Conservation (phyloP, 2,113 vertebrate species). For the Turnix velox region DNA sequence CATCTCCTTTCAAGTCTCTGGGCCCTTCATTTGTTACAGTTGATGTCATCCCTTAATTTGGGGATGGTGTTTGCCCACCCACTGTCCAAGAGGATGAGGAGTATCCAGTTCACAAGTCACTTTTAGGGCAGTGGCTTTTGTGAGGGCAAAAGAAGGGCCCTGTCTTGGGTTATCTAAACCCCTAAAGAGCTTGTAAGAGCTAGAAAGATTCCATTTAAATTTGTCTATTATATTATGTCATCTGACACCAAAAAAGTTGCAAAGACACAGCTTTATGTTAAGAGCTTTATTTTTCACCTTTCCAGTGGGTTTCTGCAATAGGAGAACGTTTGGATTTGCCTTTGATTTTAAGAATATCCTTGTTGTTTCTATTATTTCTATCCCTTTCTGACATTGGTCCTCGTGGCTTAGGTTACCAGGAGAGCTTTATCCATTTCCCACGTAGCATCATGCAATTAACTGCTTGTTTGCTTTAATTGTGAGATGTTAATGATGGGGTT, state of each 20-base stretch:
- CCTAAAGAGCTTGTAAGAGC: background rate
- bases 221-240: background rate
- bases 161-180: background rate
- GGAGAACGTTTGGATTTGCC: background rate
- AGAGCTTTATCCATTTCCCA: background rate
- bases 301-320: background rate
- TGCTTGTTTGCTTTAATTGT: background rate
- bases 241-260: background rate
- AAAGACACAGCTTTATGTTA: background rate
- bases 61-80: background rate
- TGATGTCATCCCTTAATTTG: background rate
- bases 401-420: background rate
- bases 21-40: constrained; percentile 14
- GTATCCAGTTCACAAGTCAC: background rate
- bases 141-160: background rate
- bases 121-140: background rate
- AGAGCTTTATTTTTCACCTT: background rate
- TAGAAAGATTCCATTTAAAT: background rate
- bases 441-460: background rate
- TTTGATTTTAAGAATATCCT: background rate
- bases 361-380: background rate
- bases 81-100: background rate
- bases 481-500: background rate
- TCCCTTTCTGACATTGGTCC: background rate
- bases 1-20: constrained; percentile 36